Conservation (phyloP, 2,888 invertebrate species). For the Harmothoe impar region DNA sequence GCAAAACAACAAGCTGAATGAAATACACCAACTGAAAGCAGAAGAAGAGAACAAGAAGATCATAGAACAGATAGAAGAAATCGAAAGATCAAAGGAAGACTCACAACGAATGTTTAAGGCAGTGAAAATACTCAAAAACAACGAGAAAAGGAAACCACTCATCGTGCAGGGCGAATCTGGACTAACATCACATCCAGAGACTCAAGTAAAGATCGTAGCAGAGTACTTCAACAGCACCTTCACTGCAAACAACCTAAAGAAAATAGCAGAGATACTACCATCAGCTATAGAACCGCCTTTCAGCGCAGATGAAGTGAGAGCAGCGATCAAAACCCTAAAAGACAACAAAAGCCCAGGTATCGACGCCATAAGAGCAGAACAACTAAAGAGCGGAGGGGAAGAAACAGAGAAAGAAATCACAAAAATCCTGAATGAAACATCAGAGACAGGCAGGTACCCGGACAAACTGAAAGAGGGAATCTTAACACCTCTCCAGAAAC, state of each 20-base stretch:
- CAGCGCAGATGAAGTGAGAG: conserved; percentile 20
- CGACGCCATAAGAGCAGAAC: conserved; percentile 45
- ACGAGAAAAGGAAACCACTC: background rate
- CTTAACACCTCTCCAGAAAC: conserved; percentile 55
- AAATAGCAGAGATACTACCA: conserved; percentile 2
- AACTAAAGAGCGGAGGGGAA: conserved; percentile 9
- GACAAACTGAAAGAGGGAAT: conserved; percentile 44
- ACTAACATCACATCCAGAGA: background rate
- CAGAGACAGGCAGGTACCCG: background rate
- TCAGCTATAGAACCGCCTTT: background rate
- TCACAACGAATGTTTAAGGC: conserved; percentile 52
- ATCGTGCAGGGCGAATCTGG: background rate
- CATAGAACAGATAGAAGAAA: background rate
- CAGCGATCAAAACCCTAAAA: conserved; percentile 38
- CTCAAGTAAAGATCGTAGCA: too few species aligned
- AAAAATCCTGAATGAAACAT: conserved; percentile 6
- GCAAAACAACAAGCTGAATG: conserved; percentile 32
- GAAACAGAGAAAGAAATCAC: background rate
- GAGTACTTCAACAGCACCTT: conserved; percentile 26
- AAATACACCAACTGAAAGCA: background rate
- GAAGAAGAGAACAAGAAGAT: conserved; percentile 36
- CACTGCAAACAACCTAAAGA: background rate
- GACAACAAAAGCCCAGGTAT: conserved; percentile 56
- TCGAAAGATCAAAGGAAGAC: conserved; percentile 49
- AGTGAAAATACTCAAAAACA: background rate